phyloP scores from a whole-genome alignment of 2,888 invertebrate genomes.

The Melanargia galathea region DNA sequence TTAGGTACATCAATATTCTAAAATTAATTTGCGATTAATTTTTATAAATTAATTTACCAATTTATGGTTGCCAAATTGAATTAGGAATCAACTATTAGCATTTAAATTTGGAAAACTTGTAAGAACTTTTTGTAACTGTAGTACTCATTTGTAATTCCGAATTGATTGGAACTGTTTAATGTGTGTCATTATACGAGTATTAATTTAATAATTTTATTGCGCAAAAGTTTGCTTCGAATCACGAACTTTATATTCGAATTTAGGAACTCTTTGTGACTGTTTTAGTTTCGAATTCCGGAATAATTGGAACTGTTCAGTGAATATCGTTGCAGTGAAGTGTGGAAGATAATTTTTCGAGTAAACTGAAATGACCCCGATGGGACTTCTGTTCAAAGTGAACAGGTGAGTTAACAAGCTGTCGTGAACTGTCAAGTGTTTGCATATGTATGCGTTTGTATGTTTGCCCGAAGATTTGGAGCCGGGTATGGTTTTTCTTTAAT shows the following conservation, averaged over 20 bases:
- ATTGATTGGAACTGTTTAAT: neutral
- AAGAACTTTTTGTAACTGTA: neutral
- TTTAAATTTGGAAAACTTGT: neutral
- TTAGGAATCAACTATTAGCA: neutral
- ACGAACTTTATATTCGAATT: neutral
- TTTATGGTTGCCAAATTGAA: neutral
- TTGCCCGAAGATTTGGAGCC: slow-evolving; percentile 12
- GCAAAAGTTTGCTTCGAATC: neutral
- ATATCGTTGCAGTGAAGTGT: slow-evolving; percentile 45
- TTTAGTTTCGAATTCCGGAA: neutral
- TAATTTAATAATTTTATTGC: neutral
- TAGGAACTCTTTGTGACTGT: neutral
- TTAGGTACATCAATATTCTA: neutral
- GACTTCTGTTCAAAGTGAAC: slow-evolving; percentile 83
- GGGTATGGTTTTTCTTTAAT: neutral
- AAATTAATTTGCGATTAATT: neutral
- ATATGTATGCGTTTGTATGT: slow-evolving; percentile 43
- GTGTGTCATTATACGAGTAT: neutral
- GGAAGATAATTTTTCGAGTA: slow-evolving; percentile 42
- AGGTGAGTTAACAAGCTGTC: slow-evolving; percentile 66
- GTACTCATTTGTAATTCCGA: neutral
- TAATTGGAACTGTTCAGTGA: slow-evolving; percentile 19
- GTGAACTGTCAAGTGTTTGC: slow-evolving; percentile 30
- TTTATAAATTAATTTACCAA: neutral
- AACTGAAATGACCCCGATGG: slow-evolving; percentile 81